Base-by-base conservation (phyloP, 1,140 invertebrate species). In the Antheraea mylitta region DNA sequence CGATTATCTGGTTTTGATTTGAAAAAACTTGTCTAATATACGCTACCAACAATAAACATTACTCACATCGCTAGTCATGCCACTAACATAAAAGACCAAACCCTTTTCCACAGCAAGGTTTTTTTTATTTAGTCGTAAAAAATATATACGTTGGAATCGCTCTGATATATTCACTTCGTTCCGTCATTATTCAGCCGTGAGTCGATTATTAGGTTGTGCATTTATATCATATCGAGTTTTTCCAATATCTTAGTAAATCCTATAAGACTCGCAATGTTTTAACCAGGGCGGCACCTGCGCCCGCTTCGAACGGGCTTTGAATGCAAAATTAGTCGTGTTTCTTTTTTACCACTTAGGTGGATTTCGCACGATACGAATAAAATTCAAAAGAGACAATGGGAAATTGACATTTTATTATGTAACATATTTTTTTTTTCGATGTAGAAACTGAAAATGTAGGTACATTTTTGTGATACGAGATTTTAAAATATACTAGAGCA, bases 261-360 rank as follows among this genome's bases (percentile, higher is more conserved):
- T 74, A 89, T 89, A 90, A 89, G 89, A 89, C 80, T 90, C 79
- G 22, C 81, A 90, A 88, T 89, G 87, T 90, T 90, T 89, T 90
- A 90, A 89, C 86, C 88, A 74, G 73, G 65, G 66, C 62, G 71
- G 75, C 90, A 92, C 90, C 90, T 92, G 90, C 81, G 80, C 82
- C 82, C 85, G 82, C 78, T 81, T 66, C 70, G 63, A 70, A 77
- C 84, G 82, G 83, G 84, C 85, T 90, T 86, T 90, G 87, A 90
- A 92, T 92, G 82, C 82, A 82, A 88, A 90, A 90, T 90, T 88
- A 88, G 83, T 82, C 83, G 89, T 90, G 87, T 92, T 90, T 92
- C 88, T 92, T 89, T 91, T 91, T 86, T 90, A 89, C 83, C 85
- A 89, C 83, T 89, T 86, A 87, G 81, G 72, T 68, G 78, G 80